A percentile compares a stretch with the other conserved stretches of the same genome.
These are phyloP conservation scores for Mamestra brassicae DNA, from an alignment of 2,888 invertebrate genomes.

Conservation along the genomic window DNA sequence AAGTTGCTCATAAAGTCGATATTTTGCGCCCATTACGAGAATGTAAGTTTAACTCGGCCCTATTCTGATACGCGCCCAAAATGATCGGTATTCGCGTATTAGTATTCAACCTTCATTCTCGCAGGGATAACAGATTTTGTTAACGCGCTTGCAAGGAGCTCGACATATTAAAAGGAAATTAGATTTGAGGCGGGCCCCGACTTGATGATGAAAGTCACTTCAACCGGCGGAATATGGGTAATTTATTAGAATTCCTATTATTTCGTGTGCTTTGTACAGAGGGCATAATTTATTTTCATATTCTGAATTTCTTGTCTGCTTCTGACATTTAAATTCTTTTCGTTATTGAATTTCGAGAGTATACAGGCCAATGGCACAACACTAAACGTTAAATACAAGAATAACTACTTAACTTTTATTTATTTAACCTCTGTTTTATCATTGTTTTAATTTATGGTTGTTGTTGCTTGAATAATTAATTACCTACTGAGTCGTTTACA, in stretches of 20 bases:
- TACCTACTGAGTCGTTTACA: slow-evolving; percentile 31
- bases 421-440: slow-evolving; percentile 55
- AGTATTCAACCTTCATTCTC: slow-evolving; percentile 62
- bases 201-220: slow-evolving; percentile 51
- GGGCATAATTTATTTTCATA: slow-evolving; percentile 45
- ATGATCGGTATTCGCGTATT: slow-evolving; percentile 50
- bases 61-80: slow-evolving; percentile 40
- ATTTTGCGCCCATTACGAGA: slow-evolving; percentile 19
- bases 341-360: slow-evolving; percentile 33
- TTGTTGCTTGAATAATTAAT: slow-evolving; percentile 41
- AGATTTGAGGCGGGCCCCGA: slow-evolving; percentile 62
- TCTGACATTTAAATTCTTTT: slow-evolving; percentile 52
- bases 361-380: slow-evolving; percentile 51
- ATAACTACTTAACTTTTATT: slow-evolving; percentile 42
- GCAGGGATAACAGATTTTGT: slow-evolving; percentile 62
- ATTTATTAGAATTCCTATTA: slow-evolving; percentile 59
- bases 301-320: slow-evolving; percentile 21
- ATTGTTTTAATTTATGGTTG: slow-evolving; percentile 48
- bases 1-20: slow-evolving; percentile 16
- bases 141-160: slow-evolving; percentile 56
- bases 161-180: slow-evolving; percentile 72
- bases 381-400: slow-evolving; percentile 40
- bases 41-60: slow-evolving; percentile 38
- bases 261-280: slow-evolving; percentile 40
- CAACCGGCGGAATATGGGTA: slow-evolving; percentile 37